Base-by-base conservation (phyloP, 2,113 vertebrate species). In the Lamprotornis superbus region DNA sequence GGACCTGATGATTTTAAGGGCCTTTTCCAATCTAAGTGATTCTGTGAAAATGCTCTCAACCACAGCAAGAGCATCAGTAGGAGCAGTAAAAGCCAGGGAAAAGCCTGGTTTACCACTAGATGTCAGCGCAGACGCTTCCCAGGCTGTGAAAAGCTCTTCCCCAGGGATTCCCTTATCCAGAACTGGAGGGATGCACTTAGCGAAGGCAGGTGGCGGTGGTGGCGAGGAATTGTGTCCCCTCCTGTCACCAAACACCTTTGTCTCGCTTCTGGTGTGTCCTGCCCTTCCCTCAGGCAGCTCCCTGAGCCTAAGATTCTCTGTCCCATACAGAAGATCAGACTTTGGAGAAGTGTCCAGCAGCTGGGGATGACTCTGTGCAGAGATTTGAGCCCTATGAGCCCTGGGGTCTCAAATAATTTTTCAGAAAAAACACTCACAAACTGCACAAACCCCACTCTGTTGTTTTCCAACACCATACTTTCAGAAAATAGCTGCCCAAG, bases 81-180 rank as follows among this genome's bases (percentile, higher is more conserved):
- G 7, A 40, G 5, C 42, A 24, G 20, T 0, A 35, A 25, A 25
- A 30, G 8, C 50, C 55, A 25, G 60, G 59, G 30, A 83, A 65
- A 65, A 69, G 23, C 9, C 30, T 14, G 1, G 3, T 39, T 30
- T 25, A 7, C 96, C 96, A 44, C 95, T 93, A 95, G 96, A 90
- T 95, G 95, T 97, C 96, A 93, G 84, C 40, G 88, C 87, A 95
- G 95, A 75, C 68, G 2, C 25, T 7, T 50, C 23, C 63, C 57
- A 92, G 33, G 12, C 10, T 15, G 33, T 35, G 52, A 39, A 85
- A 81, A 91, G 33, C 81, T 68, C 63, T 49, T 61, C 42, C 53
- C 37, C 25, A 15, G 52, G 68, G 55, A 53, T 52, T 27, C 30
- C 2, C 27, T 20, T 28, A 15, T 39, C 46, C 80, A 27, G 30